Base-by-base conservation (phyloP, 2,888 invertebrate genomes). In the Rutpela maculata region DNA sequence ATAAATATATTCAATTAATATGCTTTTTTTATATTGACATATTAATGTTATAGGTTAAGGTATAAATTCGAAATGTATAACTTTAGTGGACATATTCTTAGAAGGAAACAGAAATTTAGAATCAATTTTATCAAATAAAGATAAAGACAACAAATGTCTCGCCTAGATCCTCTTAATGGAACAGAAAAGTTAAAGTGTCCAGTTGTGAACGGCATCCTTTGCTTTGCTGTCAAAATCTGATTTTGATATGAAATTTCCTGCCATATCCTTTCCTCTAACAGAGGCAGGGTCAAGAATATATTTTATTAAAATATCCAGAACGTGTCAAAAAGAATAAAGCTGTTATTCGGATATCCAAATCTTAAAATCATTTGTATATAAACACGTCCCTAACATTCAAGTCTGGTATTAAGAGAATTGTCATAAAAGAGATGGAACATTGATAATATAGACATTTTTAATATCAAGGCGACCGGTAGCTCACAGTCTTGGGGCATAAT, bases 151-250 rank as follows among this genome's bases (percentile, higher is more conserved):
- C n/a, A n/a, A 50, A 50, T 7, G 50, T 15, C n/a, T 15, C 50
- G n/a, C 50, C n/a, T n/a, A 15, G 50, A n/a, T 50, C 50, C 50
- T 50, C 50, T 50, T 50, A 50, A 50, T 50, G 50, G 50, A 4
- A 50, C n/a, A 50, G 50, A 50, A n/a, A 50, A 50, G 50, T 50
- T 50, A 50, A 50, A 50, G 50, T n/a, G 50, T 50, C 50, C 50
- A 12, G 50, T 50, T 50, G 50, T 50, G n/a, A 15, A 50, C 50
- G 50, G n/a, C 50, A 50, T 6, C 50, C 50, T n/a, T 4, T 50
- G 50, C 50, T 50, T 50, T n/a, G 50, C 50, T 50, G 50, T 50
- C 50, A 50, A 50, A 50, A 50, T n/a, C 50, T 50, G 50, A 50
- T 50, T 50, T 50, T 50, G 50, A 50, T 50, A 50, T 50, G 50